Evolutionary conservation across 1,140 invertebrate species (phyloP), one percentile per base, ranked within the genome.

Genomic region (Orchestia grillus): DNA sequence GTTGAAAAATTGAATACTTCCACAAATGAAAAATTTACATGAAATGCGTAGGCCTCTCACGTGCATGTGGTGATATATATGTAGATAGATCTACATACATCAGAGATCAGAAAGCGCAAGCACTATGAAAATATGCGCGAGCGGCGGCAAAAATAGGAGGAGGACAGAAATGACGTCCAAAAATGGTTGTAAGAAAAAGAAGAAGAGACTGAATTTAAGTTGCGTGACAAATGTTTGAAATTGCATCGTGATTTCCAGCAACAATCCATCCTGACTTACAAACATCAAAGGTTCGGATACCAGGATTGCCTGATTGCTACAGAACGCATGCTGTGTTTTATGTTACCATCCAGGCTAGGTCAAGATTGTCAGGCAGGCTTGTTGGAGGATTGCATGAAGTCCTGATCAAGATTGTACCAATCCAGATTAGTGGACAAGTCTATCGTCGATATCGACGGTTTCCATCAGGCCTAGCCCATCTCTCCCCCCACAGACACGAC

Each of bases 361-460:
- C 15, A 77, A 77, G 62, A 77, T 77, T 77, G 62, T 77, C 15
- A 19, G 11, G 28, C 62, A 77, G 15, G 62, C 62, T 77, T 77
- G 36, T 19, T 36, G 62, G 62, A 1, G 28, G 62, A 77, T 77
- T 77, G 62, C 62, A 77, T 36, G 62, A 8, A 23, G 19, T 77
- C 15, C 28, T 77, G 28, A 77, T 77, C 62, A 77, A 28, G 62
- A 77, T 36, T 77, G 62, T 36, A 15, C 1, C 62, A 77, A 77
- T 77, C 62, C 28, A 23, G 62, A 53, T 28, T 77, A 36, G 15
- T 28, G 11, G 1, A 3, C 62, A 77, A 94, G 92, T 40, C 92
- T 28, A 40, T 45, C 92, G 44, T 94, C 92, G 92, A 94, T 94
- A 94, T 94, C 92, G 92, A 94, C 28, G 36, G 62, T 19, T 19